Conservation (phyloP, 2,888 invertebrate genomes). For the Halictus ligatus region DNA sequence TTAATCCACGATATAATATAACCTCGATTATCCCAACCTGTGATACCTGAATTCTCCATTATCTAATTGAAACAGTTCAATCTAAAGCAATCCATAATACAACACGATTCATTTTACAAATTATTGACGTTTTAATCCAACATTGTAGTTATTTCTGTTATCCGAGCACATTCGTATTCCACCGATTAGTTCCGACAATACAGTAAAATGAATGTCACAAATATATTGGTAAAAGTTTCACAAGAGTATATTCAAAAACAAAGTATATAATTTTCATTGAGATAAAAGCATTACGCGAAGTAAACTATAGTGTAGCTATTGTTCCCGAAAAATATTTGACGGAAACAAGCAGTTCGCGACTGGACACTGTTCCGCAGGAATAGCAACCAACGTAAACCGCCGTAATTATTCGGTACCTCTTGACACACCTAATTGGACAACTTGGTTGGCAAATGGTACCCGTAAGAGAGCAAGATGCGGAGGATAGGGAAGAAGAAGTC, state of each 20-base stretch:
- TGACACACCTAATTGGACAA: constrained; percentile 79
- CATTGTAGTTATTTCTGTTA: too few relatives aligned
- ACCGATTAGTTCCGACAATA: too few relatives aligned
- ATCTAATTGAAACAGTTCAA: too few relatives aligned
- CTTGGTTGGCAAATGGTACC: constrained; percentile 70
- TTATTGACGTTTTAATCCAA: too few relatives aligned
- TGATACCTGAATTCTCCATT: too few relatives aligned
- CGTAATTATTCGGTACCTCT: constrained; percentile 71
- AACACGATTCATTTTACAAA: too few relatives aligned
- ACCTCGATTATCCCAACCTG: too few relatives aligned
- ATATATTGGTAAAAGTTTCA: too few relatives aligned
- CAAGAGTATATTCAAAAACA: background rate
- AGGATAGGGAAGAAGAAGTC: constrained; percentile 50
- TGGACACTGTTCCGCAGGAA: constrained; percentile 44
- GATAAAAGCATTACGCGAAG: background rate
- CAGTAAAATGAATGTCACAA: too few relatives aligned
- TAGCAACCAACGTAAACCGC: constrained; percentile 61
- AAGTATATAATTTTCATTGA: background rate
- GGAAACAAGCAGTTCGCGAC: constrained; percentile 23
- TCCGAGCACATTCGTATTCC: too few relatives aligned
- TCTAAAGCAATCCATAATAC: too few relatives aligned
- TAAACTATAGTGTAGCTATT: background rate
- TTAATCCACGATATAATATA: too few relatives aligned
- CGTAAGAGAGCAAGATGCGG: constrained; percentile 65
- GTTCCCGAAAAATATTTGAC: constrained; percentile 7